Evolutionary conservation across 2,888 invertebrate species (phyloP).

Genomic region (Hirtodrosophila duncani): DNA sequence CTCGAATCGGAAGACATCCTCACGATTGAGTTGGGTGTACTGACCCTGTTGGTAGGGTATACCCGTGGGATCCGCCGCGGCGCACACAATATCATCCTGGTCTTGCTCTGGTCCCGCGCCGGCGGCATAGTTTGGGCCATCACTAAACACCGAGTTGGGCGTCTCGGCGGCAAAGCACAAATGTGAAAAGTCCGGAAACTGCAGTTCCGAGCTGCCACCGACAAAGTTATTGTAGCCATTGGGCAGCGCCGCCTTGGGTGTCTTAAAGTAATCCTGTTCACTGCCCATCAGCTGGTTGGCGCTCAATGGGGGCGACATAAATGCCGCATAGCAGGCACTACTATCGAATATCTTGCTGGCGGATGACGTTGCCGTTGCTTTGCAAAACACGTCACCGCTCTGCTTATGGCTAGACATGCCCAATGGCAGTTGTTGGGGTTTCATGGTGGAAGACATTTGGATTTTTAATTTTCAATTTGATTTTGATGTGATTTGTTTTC

Average conservation of each 20-base stretch:
- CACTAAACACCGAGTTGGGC: conserved; percentile 76
- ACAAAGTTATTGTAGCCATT: conserved; percentile 49
- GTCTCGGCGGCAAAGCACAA: conserved; percentile 74
- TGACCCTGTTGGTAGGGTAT: conserved; percentile 64
- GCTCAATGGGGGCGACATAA: conserved; percentile 71
- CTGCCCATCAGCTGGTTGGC: conserved; percentile 31
- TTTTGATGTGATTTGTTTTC: conserved; percentile 19
- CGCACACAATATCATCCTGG: conserved; percentile 58
- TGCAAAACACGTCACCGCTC: conserved; percentile 35
- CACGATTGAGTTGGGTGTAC: conserved; percentile 60
- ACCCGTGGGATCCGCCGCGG: conserved; percentile 29
- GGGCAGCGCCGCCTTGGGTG: conserved; percentile 14
- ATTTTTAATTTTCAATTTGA: conserved; percentile 10
- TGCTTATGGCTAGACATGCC: conserved; percentile 51
- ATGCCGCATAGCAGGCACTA: conserved; percentile 41
- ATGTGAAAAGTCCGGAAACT: conserved; percentile 74
- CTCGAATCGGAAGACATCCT: conserved; percentile 78
- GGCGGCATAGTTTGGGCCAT: conserved; percentile 41
- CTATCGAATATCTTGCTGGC: conserved; percentile 22
- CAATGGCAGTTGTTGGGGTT: conserved; percentile 51
- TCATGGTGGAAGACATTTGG: conserved; percentile 66
- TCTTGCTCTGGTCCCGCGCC: conserved; percentile 47
- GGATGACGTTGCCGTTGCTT: conserved; percentile 21
- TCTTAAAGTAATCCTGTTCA: conserved; percentile 45
- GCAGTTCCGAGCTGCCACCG: conserved; percentile 60